phyloP scores from a whole-genome alignment of 2,797 vertebrate species.

The Carapus acus region DNA sequence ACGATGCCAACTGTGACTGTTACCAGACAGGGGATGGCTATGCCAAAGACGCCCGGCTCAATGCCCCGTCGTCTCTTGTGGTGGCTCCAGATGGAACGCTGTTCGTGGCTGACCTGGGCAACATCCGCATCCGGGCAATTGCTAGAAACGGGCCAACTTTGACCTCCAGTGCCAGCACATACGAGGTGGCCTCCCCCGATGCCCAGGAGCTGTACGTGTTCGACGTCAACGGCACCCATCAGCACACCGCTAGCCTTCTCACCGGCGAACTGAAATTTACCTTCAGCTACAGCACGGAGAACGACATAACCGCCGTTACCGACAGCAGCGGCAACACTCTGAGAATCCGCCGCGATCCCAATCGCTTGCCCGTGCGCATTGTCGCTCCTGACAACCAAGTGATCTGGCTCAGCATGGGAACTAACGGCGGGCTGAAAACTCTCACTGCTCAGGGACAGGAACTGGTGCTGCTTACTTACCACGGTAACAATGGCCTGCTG shows the following conservation, averaged over 20 bases:
- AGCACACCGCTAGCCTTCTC: slow-evolving; percentile 88
- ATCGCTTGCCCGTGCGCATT: slow-evolving; percentile 89
- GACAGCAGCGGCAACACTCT: slow-evolving; percentile 95
- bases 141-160: slow-evolving; percentile 81
- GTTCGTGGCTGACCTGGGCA: slow-evolving; percentile 93
- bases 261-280: slow-evolving; percentile 91
- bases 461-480: slow-evolving; percentile 92
- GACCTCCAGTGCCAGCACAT: slow-evolving; percentile 67
- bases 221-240: slow-evolving; percentile 92
- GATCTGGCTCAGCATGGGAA: slow-evolving; percentile 93
- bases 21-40: slow-evolving; percentile 95
- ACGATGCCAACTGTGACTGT: slow-evolving; percentile 97
- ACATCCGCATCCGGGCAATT: slow-evolving; percentile 92
- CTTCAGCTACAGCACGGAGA: slow-evolving; percentile 95
- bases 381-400: slow-evolving; percentile 97
- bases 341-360: slow-evolving; percentile 87
- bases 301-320: slow-evolving; percentile 86
- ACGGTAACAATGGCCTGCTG: slow-evolving; percentile 91
- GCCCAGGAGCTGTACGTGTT: slow-evolving; percentile 97
- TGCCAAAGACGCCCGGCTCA: slow-evolving; percentile 94
- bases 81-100: slow-evolving; percentile 90
- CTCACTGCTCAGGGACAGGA: slow-evolving; percentile 93
- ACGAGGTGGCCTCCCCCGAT: slow-evolving; percentile 85
- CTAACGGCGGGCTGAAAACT: slow-evolving; percentile 89
- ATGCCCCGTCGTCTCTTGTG: slow-evolving; percentile 89